Conservation (phyloP, 1,140 invertebrate species). For the Globodera rostochiensis region DNA sequence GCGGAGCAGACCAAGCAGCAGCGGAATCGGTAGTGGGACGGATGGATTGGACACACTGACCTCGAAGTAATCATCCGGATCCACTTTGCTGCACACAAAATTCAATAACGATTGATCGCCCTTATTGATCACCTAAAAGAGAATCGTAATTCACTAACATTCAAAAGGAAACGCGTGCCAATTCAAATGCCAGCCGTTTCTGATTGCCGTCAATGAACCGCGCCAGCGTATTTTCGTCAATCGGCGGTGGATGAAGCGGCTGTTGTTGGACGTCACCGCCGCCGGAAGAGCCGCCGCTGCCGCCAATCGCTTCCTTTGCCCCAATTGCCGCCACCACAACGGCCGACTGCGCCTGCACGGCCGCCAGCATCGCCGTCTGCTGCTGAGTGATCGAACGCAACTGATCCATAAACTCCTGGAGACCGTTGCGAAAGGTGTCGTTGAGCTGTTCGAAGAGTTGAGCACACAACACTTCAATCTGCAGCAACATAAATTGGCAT, state of each 20-base stretch:
- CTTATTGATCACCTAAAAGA: conserved; percentile 32
- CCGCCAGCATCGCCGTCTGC: neutral
- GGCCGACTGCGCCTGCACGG: neutral
- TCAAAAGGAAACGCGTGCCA: conserved; percentile 20
- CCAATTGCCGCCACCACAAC: neutral
- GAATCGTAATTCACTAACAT: neutral
- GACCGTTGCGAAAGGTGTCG: conserved; percentile 37
- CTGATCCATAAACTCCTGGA: conserved; percentile 43
- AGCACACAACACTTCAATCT: conserved; percentile 30
- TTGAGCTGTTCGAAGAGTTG: conserved; percentile 49
- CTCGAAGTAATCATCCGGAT: conserved; percentile 39
- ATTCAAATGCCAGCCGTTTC: conserved; percentile 31
- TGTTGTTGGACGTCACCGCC: conserved; percentile 11
- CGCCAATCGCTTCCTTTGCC: conserved; percentile 17
- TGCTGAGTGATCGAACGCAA: conserved; percentile 24
- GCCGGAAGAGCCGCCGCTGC: neutral
- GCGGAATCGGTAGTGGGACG: conserved; percentile 21
- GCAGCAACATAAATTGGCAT: neutral
- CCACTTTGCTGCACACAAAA: conserved; percentile 44
- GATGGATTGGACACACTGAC: neutral
- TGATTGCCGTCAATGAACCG: conserved; percentile 40
- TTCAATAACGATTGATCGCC: conserved; percentile 26
- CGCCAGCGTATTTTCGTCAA: conserved; percentile 2
- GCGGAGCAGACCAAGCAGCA: conserved; percentile 21
- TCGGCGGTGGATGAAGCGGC: conserved; percentile 10